phyloP scores from a whole-genome alignment of 2,888 invertebrate species.

The Meiosimyza platycephala region DNA sequence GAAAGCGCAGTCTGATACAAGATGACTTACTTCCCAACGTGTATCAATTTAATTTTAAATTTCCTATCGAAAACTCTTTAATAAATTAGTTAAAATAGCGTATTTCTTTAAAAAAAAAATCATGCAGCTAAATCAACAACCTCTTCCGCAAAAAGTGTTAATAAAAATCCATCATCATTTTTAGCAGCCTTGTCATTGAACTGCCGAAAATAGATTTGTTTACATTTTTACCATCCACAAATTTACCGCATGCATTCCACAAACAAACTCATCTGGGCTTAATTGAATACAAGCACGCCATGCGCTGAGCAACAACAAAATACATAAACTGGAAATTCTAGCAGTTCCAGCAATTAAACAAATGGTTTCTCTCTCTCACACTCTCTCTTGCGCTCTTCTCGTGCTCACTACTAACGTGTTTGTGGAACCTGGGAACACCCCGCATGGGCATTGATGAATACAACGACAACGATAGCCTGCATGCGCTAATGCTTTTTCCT shows the following conservation, averaged over 20 bases:
- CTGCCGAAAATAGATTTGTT: slow-evolving; percentile 8
- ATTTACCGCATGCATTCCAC: slow-evolving; percentile 2
- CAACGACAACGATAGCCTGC: not conserved
- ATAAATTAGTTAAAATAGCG: no score
- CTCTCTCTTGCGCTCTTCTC: not conserved
- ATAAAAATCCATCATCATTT: no score
- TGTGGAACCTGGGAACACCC: slow-evolving; percentile 26
- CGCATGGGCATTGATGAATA: not conserved
- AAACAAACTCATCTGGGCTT: slow-evolving; percentile 25
- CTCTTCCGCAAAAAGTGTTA: no score
- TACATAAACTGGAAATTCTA: slow-evolving; percentile 25
- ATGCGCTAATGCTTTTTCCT: slow-evolving; percentile 10
- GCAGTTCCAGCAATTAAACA: slow-evolving; percentile 24
- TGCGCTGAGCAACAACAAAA: slow-evolving; percentile 15
- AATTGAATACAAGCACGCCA: not conserved
- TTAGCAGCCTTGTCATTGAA: no score
- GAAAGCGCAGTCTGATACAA: no score
- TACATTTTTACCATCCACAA: slow-evolving; percentile 24
- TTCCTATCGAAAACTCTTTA: no score
- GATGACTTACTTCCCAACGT: no score
- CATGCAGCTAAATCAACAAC: no score
- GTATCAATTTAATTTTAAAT: no score
- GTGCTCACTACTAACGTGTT: not conserved
- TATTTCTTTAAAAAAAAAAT: no score
- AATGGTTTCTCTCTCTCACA: not conserved